Conservation (phyloP, 2,888 invertebrate species). For the Notodonta dromedarius region DNA sequence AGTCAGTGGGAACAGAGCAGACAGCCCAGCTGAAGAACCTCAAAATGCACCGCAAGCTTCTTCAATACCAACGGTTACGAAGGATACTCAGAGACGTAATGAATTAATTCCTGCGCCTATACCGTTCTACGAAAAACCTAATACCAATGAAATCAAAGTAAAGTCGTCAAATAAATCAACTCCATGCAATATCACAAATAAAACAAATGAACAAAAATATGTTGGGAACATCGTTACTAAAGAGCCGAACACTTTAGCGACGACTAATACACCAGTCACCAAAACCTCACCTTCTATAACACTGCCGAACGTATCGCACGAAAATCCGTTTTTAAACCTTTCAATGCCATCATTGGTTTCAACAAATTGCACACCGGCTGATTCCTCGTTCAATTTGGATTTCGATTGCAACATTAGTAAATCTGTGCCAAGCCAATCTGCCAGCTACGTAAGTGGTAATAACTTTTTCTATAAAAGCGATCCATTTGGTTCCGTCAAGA, state of each 20-base stretch:
- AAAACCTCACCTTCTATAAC: slow-evolving; percentile 49
- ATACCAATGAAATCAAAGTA: slow-evolving; percentile 40
- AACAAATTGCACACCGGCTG: slow-evolving; percentile 60
- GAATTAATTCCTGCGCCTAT: slow-evolving; percentile 49
- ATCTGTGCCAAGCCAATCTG: slow-evolving; percentile 58
- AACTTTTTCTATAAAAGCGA: slow-evolving; percentile 77
- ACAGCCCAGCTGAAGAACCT: slow-evolving; percentile 75
- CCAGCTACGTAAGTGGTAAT: slow-evolving; percentile 56
- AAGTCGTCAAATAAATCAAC: slow-evolving; percentile 40
- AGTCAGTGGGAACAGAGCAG: slow-evolving; percentile 84
- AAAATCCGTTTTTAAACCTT: slow-evolving; percentile 74
- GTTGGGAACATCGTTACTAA: slow-evolving; percentile 49
- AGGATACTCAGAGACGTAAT: slow-evolving; percentile 50
- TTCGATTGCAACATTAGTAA: slow-evolving; percentile 73
- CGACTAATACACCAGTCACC: slow-evolving; percentile 17
- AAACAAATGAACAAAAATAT: slow-evolving; percentile 59
- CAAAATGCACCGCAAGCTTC: slow-evolving; percentile 42
- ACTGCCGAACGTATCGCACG: slow-evolving; percentile 52
- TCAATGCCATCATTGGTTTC: slow-evolving; percentile 68
- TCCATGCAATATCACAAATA: slow-evolving; percentile 40
- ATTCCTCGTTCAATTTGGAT: slow-evolving; percentile 67
- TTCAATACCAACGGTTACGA: slow-evolving; percentile 26
- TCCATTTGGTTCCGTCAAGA: slow-evolving; percentile 71
- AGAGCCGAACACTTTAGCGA: slow-evolving; percentile 32
- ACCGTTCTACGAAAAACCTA: slow-evolving; percentile 60